phyloP scores from a whole-genome alignment of 1,140 invertebrate genomes.

The Leptinotarsa texana region DNA sequence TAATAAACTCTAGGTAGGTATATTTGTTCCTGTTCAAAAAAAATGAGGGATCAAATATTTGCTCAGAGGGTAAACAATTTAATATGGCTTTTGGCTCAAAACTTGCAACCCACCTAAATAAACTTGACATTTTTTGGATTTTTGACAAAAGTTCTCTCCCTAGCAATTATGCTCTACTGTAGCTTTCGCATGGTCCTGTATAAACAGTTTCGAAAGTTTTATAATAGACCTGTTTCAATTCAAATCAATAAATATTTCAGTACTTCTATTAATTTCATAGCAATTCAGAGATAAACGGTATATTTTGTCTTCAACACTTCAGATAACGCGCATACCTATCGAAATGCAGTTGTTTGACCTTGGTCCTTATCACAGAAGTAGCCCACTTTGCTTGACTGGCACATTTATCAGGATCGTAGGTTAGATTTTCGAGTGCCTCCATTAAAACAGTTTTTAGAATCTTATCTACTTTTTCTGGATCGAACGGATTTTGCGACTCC shows the following conservation, averaged over 20 bases:
- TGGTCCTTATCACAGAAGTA: constrained; percentile 55
- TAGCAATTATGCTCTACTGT: neutral
- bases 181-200: neutral
- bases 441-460: constrained; percentile 56
- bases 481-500: constrained; percentile 58
- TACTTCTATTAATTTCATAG: neutral
- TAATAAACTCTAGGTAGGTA: no score
- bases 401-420: constrained; percentile 55
- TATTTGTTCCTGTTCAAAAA: no score
- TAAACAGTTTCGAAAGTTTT: neutral
- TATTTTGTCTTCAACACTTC: neutral
- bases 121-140: no score
- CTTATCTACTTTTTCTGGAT: constrained; percentile 57
- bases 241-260: no score
- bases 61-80: no score
- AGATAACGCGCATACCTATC: constrained; percentile 54
- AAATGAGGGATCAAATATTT: no score
- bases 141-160: no score
- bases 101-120: no score
- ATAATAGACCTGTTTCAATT: neutral
- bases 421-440: constrained; percentile 56
- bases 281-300: neutral
- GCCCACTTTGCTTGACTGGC: constrained; percentile 54
- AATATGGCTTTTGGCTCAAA: no score
- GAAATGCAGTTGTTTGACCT: constrained; percentile 58